phyloP scores from a whole-genome alignment of 2,888 invertebrate genomes.

The Teleogryllus oceanicus region DNA sequence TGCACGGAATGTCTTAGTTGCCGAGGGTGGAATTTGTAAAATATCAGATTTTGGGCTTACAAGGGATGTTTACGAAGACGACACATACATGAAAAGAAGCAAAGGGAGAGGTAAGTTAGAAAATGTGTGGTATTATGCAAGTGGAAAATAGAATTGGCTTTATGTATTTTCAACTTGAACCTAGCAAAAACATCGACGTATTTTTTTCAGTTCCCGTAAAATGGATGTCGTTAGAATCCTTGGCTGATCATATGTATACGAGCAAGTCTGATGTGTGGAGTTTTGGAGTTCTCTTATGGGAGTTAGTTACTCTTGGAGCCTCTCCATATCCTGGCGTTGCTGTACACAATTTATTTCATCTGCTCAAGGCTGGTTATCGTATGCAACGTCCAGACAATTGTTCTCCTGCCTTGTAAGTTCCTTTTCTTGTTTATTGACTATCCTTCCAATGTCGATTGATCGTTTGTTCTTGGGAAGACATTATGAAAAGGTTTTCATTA shows the following conservation, averaged over 20 bases:
- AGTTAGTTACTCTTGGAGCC: slow-evolving; percentile 69
- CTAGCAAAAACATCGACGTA: background rate
- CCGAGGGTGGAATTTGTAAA: slow-evolving; percentile 69
- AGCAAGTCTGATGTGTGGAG: slow-evolving; percentile 78
- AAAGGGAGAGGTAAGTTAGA: slow-evolving; percentile 59
- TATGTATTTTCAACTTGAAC: no score
- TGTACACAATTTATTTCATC: slow-evolving; percentile 72
- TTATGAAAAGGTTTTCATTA: no score
- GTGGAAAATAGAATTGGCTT: no score
- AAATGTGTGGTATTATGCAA: no score
- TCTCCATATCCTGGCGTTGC: slow-evolving; percentile 80
- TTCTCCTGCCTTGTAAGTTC: slow-evolving; percentile 62
- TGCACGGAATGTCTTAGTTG: slow-evolving; percentile 73
- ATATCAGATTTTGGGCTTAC: slow-evolving; percentile 82
- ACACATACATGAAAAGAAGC: slow-evolving; percentile 73
- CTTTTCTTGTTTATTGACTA: background rate
- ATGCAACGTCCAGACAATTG: slow-evolving; percentile 78
- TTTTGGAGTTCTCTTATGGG: slow-evolving; percentile 72
- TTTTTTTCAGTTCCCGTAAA: slow-evolving; percentile 59
- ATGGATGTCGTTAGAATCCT: slow-evolving; percentile 77
- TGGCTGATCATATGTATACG: slow-evolving; percentile 72
- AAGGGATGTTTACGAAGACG: slow-evolving; percentile 78
- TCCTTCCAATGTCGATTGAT: no score
- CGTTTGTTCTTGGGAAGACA: no score
- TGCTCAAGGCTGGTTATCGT: slow-evolving; percentile 71